Base-by-base conservation (phyloP, 1,140 invertebrate genomes). In the Drosophila eugracilis region DNA sequence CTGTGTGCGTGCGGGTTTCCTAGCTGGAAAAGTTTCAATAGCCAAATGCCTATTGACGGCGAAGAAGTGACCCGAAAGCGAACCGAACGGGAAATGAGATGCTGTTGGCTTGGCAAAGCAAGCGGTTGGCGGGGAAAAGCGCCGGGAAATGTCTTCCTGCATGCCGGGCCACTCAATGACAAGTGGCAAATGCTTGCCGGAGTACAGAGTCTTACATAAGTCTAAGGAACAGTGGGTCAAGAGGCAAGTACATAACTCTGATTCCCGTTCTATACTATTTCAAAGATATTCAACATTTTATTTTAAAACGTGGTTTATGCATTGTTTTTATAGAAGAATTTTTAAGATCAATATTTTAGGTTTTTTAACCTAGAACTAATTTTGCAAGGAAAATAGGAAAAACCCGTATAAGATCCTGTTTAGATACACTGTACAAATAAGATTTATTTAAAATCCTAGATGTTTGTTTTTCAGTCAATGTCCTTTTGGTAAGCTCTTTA, bases 31-130 rank as follows among this genome's bases (percentile, higher is more conserved):
- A 67, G 60, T 85, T 80, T 59, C 81, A 77, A 78, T 84, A 86
- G 81, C 81, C 81, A 85, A 86, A 71, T 85, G 73, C 75, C 81
- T 86, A 80, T 86, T 85, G 80, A 86, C 73, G 81, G 62, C 60
- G 32, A 49, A 55, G 28, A 41, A 66, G 60, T 54, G 58, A 32
- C 70, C 76, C 66, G 65, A 78, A 81, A 42, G 73, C 49, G 65
- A 79, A 67, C 72, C 62, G 63, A 76, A 77, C 81, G 75, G 77
- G 69, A 85, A 81, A 86, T 77, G 70, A 80, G 81, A 81, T 75
- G 73, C 79, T 66, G 67, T 59, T 86, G 72, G 47, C 60, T 28
- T 41, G 28, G 42, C 42, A 62, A 39, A 41, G 21, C 52, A 3
- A 24, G 24, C 14, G 44, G 24, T 2, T 4, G 42, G 1, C n/a